phyloP scores from a whole-genome alignment of 2,113 vertebrate species.

The Crotalus tigris region DNA sequence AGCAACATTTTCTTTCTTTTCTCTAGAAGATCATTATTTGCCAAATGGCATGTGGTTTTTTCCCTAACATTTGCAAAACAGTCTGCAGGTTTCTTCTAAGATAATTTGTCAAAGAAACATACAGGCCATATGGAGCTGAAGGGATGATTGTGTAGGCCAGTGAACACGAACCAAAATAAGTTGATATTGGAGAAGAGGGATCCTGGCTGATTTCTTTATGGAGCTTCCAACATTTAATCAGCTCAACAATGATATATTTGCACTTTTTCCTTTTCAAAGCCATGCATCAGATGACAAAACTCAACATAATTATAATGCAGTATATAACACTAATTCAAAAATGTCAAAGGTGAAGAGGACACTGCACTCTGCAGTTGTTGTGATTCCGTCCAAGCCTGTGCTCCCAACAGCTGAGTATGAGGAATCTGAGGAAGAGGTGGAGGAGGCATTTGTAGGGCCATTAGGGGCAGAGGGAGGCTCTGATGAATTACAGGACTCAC shows the following conservation, averaged over 20 bases:
- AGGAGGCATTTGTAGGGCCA: too few relatives aligned
- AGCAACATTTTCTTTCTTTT: not conserved
- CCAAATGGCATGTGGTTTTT: constrained; percentile 23
- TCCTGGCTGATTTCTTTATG: not conserved
- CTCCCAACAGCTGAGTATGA: too few relatives aligned
- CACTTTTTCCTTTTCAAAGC: not conserved
- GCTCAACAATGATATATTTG: not conserved
- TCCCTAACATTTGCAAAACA: constrained; percentile 28
- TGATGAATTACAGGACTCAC: too few relatives aligned
- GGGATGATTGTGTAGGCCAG: not conserved
- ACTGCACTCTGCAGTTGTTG: too few relatives aligned
- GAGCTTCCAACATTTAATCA: not conserved
- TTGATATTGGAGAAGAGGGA: not conserved
- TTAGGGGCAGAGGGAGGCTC: too few relatives aligned
- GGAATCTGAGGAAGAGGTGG: too few relatives aligned
- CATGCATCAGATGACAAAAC: not conserved
- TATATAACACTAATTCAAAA: not conserved
- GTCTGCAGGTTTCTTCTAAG: constrained; percentile 49
- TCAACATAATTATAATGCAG: not conserved
- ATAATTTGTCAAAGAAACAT: constrained; percentile 37
- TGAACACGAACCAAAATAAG: constrained; percentile 8
- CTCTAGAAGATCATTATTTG: not conserved
- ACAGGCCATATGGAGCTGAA: constrained; percentile 11
- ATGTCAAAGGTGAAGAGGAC: not conserved
- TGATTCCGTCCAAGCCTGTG: too few relatives aligned